Base-by-base conservation (phyloP, 2,888 invertebrate species). In the Encarsia formosa region DNA sequence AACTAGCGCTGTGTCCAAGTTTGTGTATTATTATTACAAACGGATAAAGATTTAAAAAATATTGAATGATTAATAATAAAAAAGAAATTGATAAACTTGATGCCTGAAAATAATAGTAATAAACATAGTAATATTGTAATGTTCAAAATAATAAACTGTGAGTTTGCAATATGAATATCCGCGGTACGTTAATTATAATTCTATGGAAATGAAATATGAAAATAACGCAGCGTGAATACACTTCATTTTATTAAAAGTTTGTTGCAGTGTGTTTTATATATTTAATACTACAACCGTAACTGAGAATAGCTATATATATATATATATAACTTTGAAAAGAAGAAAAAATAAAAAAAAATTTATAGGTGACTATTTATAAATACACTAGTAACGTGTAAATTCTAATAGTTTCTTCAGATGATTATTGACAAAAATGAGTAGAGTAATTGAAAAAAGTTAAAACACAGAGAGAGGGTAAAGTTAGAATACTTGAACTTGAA, bases 251-350 rank as follows among this genome's bases (percentile, higher is more conserved):
- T 65, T 62, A 65, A 66, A 67, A 63, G 63, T 65, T 66, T 62
- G 61, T 63, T 63, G 62, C 64, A 63, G 66, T 66, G 67, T 70
- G 67, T 66, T 65, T 66, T 63, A 65, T 65, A 64, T 56, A 59
- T 61, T 59, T 57, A 61, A 62, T 62, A 60, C 59, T 61, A 58
- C 51, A 52, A 43, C 56, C 60, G 58, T 60, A 56, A 53, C 59
- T 60, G 62, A 59, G 58, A 48, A 58, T 61, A 56, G 55, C 56
- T 53, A 56, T 56, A 56, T 56, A 60, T 59, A 57, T n/a, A n/a
- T n/a, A n/a, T n/a, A n/a, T n/a, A n/a, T n/a, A n/a, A n/a, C n/a
- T n/a, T n/a, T n/a, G n/a, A n/a, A n/a, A n/a, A 42, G 40, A 46
- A 15, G 44, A 45, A 38, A 46, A 42, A 45, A 34, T 29, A 32